phyloP scores from a whole-genome alignment of 2,113 vertebrate genomes.

The Pontoporia blainvillei region DNA sequence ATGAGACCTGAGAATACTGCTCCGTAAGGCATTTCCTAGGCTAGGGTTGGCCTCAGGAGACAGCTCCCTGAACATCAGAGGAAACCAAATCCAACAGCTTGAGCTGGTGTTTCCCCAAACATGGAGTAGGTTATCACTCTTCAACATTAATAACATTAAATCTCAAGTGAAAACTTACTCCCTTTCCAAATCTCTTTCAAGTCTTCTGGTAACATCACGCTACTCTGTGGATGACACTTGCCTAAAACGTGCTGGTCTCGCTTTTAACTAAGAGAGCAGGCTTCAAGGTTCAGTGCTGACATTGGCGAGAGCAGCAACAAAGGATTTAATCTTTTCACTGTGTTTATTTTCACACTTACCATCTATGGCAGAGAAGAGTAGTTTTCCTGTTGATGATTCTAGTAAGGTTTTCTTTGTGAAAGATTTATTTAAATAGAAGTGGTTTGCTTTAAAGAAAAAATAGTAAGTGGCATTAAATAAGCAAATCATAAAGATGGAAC shows the following conservation, averaged over 20 bases:
- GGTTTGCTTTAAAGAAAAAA: background rate
- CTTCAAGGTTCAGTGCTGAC: background rate
- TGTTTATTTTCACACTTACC: background rate
- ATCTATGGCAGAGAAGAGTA: background rate
- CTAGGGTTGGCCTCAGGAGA: background rate
- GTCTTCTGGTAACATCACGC: background rate
- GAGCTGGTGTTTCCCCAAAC: background rate
- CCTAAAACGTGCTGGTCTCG: background rate
- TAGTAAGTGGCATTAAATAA: background rate
- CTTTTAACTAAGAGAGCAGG: background rate
- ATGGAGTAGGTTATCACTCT: background rate
- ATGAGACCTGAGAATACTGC: background rate
- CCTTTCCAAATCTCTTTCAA: background rate
- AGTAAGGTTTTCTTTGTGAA: slow-evolving; percentile 16
- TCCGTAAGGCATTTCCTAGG: background rate
- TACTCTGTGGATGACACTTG: background rate
- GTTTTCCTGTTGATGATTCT: background rate
- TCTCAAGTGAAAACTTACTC: background rate
- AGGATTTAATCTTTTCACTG: background rate
- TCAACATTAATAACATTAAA: background rate
- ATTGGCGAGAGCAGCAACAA: background rate
- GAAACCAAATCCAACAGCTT: background rate
- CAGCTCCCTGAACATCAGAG: background rate
- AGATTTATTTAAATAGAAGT: slow-evolving; percentile 31
- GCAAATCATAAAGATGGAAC: background rate